A percentile compares a stretch with the other conserved stretches of the same genome.
phyloP scores from a whole-genome alignment of 2,113 vertebrate genomes.

The Gobiocypris rarus region DNA sequence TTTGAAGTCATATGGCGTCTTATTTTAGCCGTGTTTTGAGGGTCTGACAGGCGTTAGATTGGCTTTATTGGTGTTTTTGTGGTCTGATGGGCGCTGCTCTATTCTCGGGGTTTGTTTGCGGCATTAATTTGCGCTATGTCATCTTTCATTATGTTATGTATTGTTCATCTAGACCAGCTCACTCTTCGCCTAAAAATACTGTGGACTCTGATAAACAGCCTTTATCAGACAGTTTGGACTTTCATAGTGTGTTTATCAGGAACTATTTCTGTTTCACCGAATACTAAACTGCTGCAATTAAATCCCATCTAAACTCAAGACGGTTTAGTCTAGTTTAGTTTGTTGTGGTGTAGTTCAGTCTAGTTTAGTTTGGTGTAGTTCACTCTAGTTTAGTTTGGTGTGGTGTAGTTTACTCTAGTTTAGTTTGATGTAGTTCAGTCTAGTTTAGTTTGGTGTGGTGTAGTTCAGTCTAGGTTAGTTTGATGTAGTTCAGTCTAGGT shows the following conservation, averaged over 20 bases:
- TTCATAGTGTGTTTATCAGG: too few species aligned
- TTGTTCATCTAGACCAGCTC: not conserved
- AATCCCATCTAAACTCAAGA: too few species aligned
- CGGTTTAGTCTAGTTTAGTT: not conserved
- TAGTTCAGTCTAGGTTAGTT: too few species aligned
- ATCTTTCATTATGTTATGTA: constrained; percentile 24
- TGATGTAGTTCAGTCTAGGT: too few species aligned
- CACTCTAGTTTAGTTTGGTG: not conserved
- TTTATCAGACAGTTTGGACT: not conserved
- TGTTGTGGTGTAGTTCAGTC: not conserved
- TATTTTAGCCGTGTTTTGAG: not conserved
- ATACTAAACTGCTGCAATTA: too few species aligned
- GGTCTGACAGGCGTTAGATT: not conserved
- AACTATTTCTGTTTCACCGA: too few species aligned
- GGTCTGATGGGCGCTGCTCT: not conserved
- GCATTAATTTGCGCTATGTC: not conserved
- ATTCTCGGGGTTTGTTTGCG: not conserved
- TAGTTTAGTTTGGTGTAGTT: not conserved
- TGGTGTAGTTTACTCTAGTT: not conserved
- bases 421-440: too few species aligned
- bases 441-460: not conserved
- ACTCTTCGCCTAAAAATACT: not conserved
- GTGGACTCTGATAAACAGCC: not conserved
- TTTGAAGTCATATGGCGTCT: not conserved
- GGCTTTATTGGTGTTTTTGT: not conserved